These are phyloP conservation scores for Callimorpha dominula DNA, from an alignment of 2,888 invertebrate genomes.

Conservation along the genomic window DNA sequence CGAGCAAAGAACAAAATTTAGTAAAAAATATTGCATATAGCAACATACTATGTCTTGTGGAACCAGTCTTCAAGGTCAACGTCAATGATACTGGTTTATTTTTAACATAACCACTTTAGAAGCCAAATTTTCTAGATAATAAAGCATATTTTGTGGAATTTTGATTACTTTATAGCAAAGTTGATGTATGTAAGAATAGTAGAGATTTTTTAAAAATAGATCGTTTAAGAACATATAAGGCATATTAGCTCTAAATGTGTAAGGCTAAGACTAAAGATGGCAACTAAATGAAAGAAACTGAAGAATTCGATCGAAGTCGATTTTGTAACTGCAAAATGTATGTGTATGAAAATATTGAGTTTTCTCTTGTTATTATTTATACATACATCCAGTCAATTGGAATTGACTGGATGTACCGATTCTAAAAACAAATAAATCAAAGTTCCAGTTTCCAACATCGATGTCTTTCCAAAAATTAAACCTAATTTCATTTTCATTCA, in stretches of 20 bases:
- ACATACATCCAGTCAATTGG: not conserved
- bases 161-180: slow-evolving; percentile 35
- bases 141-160: slow-evolving; percentile 49
- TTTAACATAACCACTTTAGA: slow-evolving; percentile 48
- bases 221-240: not conserved
- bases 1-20: slow-evolving; percentile 30
- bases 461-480: not conserved
- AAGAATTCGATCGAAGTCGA: not conserved
- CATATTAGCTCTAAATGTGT: not conserved
- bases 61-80: slow-evolving; percentile 50
- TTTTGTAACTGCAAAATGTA: too few relatives aligned
- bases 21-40: slow-evolving; percentile 50
- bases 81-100: slow-evolving; percentile 49
- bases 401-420: not conserved
- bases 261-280: not conserved
- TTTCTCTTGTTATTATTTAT: not conserved
- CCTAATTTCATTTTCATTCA: not conserved
- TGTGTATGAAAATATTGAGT: too few relatives aligned
- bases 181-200: slow-evolving; percentile 15
- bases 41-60: slow-evolving; percentile 41
- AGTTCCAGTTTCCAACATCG: not conserved
- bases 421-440: not conserved
- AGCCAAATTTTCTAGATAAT: slow-evolving; percentile 54
- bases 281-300: not conserved
- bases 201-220: not conserved